These are phyloP conservation scores for Chironomus tentans DNA, from an alignment of 2,888 invertebrate species.

Conservation along the genomic window DNA sequence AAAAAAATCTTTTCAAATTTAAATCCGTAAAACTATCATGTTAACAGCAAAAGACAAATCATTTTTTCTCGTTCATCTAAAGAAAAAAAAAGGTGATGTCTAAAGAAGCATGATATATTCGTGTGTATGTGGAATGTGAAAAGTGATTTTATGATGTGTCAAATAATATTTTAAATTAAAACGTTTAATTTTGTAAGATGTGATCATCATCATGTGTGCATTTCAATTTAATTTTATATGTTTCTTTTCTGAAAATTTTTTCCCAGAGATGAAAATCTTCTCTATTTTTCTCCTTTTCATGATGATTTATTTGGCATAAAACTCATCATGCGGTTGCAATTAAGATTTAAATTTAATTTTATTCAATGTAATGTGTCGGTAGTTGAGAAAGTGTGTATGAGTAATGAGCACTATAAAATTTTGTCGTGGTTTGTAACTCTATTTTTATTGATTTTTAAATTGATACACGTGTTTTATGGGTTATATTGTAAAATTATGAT, in stretches of 20 bases:
- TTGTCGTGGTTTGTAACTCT: too few species aligned
- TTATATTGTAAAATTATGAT: too few species aligned
- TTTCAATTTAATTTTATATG: background rate
- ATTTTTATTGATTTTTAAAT: too few species aligned
- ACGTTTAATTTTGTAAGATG: slow-evolving; percentile 10
- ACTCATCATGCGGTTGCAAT: slow-evolving; percentile 19
- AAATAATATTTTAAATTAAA: slow-evolving; percentile 20
- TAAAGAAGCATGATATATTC: too few species aligned
- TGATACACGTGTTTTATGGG: too few species aligned
- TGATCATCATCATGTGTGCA: background rate
- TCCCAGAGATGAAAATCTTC: background rate
- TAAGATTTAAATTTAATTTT: slow-evolving; percentile 23
- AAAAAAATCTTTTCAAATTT: too few species aligned
- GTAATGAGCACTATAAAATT: background rate
- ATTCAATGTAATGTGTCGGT: slow-evolving; percentile 20
- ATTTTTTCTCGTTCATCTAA: too few species aligned
- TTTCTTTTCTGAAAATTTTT: background rate
- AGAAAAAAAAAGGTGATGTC: too few species aligned
- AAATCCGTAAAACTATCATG: too few species aligned
- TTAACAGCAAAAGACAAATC: too few species aligned
- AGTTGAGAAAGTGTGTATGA: background rate
- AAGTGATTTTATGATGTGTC: slow-evolving; percentile 20
- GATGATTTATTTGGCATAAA: slow-evolving; percentile 17
- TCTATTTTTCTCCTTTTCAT: background rate
- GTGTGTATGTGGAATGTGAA: background rate